Percentiles rank a stretch among this genome's conserved stretches.
phyloP scores from a whole-genome alignment of 2,113 vertebrate genomes.

The Grantiella picta region DNA sequence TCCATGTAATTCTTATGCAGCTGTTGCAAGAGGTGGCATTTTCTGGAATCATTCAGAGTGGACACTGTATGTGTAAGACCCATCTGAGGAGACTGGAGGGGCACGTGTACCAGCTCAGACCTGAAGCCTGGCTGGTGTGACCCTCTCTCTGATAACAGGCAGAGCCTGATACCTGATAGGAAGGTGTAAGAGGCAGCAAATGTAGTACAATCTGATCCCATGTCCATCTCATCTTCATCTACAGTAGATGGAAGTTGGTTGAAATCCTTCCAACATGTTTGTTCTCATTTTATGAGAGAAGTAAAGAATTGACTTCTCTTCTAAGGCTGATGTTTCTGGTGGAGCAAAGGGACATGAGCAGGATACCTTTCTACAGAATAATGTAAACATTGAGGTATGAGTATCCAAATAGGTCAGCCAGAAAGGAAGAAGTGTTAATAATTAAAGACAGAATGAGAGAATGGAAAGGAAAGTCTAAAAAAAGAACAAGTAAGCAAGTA shows the following conservation, averaged over 20 bases:
- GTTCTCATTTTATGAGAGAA: background rate
- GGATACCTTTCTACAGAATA: background rate
- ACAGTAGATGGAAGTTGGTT: background rate
- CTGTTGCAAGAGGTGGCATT: background rate
- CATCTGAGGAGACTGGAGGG: background rate
- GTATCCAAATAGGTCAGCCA: conserved; percentile 50
- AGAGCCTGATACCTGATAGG: background rate
- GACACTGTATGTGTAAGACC: background rate
- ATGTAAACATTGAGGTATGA: background rate
- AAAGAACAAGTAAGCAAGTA: conserved; percentile 26
- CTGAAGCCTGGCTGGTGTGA: background rate
- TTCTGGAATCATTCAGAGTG: background rate
- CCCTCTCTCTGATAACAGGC: background rate
- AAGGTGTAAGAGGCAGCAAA: background rate
- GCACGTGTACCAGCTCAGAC: background rate
- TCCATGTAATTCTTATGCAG: rapidly evolving
- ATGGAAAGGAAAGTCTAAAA: conserved; percentile 54
- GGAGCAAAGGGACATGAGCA: background rate
- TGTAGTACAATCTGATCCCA: background rate
- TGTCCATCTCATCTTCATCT: background rate
- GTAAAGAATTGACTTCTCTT: background rate
- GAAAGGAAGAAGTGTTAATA: conserved; percentile 57
- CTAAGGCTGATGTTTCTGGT: background rate
- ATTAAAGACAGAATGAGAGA: conserved; percentile 52
- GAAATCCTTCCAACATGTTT: background rate